A percentile compares a stretch with the other conserved stretches of the same genome.
Evolutionary conservation across 1,140 invertebrate genomes (phyloP).

Genomic region (Dryas iulia): DNA sequence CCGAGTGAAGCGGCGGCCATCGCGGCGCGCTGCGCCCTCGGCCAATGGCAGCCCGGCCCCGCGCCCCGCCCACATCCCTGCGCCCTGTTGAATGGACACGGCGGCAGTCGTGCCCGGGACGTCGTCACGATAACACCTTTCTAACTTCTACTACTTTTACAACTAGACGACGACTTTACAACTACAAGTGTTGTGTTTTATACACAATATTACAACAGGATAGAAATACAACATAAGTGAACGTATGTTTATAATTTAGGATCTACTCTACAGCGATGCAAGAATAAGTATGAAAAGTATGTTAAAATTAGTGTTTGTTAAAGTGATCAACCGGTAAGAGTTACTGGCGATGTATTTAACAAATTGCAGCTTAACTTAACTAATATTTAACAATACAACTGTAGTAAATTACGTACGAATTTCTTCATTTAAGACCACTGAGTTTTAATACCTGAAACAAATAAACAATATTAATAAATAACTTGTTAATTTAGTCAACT

Average conservation of each 20-base stretch:
- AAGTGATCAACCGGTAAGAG: background rate
- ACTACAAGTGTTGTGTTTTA: conserved; percentile 1
- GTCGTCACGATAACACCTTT: conserved; percentile 32
- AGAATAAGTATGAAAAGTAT: background rate
- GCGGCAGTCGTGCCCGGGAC: conserved; percentile 56
- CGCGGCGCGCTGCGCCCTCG: conserved; percentile 53
- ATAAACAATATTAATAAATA: background rate
- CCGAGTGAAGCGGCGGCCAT: conserved; percentile 73
- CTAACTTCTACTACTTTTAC: no score
- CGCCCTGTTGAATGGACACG: conserved; percentile 64
- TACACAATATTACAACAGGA: background rate
- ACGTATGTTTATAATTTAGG: conserved; percentile 3
- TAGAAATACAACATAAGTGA: background rate
- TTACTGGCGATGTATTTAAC: background rate
- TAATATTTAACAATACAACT: background rate
- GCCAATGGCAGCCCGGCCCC: conserved; percentile 73
- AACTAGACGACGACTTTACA: no score
- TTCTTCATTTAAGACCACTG: background rate
- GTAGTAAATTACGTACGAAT: background rate
- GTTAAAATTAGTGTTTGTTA: background rate
- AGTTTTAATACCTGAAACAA: background rate
- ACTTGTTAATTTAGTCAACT: background rate
- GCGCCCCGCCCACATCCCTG: conserved; percentile 73
- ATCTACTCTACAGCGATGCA: background rate
- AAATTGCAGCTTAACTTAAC: background rate